Percentiles rank a stretch among this genome's conserved stretches.
phyloP scores from a whole-genome alignment of 1,140 invertebrate genomes.

The Drosophila yakuba region DNA sequence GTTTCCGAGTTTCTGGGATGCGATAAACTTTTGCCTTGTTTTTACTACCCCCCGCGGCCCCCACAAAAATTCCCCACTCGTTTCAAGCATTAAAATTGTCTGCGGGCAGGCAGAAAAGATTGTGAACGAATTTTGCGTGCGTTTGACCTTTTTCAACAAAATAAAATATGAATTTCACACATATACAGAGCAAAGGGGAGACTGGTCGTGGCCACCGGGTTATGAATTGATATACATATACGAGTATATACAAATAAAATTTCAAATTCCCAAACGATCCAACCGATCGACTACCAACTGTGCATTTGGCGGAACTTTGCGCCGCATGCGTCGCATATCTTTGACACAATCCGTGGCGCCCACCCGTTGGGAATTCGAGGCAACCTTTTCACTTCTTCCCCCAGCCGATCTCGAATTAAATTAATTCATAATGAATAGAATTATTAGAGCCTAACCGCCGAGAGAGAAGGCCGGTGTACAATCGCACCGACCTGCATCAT shows the following conservation, averaged over 20 bases:
- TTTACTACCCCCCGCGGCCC: background rate
- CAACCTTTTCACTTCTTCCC: constrained; percentile 67
- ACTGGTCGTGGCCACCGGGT: constrained; percentile 17
- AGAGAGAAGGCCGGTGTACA: constrained; percentile 17
- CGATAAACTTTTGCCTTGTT: constrained; percentile 70
- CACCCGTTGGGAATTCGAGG: constrained; percentile 74
- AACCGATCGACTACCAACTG: constrained; percentile 69
- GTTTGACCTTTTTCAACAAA: constrained; percentile 70
- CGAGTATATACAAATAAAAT: constrained; percentile 22
- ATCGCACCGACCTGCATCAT: constrained; percentile 26
- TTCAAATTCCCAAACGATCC: constrained; percentile 42
- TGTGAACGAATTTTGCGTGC: constrained; percentile 73
- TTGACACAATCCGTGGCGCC: constrained; percentile 81
- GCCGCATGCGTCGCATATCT: constrained; percentile 80
- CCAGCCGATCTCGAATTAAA: constrained; percentile 65
- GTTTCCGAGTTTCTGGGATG: constrained; percentile 36
- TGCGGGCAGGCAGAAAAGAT: constrained; percentile 23
- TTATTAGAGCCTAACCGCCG: constrained; percentile 70
- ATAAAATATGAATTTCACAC: constrained; percentile 50
- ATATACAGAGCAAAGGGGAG: constrained; percentile 43
- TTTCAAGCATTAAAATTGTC: constrained; percentile 32
- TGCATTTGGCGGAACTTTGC: constrained; percentile 81
- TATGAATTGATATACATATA: constrained; percentile 43
- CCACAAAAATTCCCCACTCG: background rate
- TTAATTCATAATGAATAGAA: constrained; percentile 81